A percentile compares a stretch with the other conserved stretches of the same genome.
phyloP scores from a whole-genome alignment of 2,888 invertebrate genomes.

The Papilio gigon region DNA sequence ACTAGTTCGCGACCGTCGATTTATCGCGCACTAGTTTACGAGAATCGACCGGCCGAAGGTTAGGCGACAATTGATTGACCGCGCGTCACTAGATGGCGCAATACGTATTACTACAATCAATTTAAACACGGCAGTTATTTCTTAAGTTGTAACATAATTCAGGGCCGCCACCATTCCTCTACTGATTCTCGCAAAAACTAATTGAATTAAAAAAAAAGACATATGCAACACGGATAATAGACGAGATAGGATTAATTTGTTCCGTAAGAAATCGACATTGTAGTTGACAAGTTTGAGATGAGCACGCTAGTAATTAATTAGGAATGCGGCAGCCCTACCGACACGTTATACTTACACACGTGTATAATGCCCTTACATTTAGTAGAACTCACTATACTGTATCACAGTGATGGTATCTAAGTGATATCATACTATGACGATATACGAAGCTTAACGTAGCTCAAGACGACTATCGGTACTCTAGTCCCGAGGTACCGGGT shows the following conservation, averaged over 20 bases:
- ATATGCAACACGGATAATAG: background rate
- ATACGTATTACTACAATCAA: conserved; percentile 28
- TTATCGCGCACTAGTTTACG: background rate
- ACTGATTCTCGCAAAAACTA: no score
- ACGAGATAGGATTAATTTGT: background rate
- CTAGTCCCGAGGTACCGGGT: conserved; percentile 52
- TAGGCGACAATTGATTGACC: background rate
- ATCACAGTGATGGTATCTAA: conserved; percentile 55
- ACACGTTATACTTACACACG: background rate
- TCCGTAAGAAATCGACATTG: background rate
- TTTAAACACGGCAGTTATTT: conserved; percentile 40
- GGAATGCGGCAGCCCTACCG: background rate
- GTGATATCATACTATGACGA: conserved; percentile 47
- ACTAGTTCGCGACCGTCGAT: conserved; percentile 26
- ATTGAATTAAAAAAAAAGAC: background rate
- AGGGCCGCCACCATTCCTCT: conserved; percentile 9
- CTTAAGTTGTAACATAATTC: conserved; percentile 27
- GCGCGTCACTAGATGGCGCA: conserved; percentile 33
- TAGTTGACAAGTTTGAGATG: background rate
- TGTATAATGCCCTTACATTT: conserved; percentile 26
- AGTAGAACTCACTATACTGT: conserved; percentile 44
- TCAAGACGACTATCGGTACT: conserved; percentile 51
- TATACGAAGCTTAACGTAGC: conserved; percentile 54
- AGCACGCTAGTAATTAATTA: background rate
- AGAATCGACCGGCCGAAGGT: background rate